Base-by-base conservation (phyloP, 2,888 invertebrate species). In the Carcina quercana region DNA sequence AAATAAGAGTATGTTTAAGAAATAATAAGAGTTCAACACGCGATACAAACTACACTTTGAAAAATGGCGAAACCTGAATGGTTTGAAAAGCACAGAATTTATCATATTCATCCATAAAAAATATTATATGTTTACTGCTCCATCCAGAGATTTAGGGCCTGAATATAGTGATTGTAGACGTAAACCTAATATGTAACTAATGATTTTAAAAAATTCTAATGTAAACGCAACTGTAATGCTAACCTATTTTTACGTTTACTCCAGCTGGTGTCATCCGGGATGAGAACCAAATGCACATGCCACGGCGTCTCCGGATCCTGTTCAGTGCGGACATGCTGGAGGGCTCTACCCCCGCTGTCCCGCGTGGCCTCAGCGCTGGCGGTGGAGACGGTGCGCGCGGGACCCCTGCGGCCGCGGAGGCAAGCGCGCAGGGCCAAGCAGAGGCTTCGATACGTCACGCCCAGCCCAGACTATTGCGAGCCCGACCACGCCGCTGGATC, bases 221-320 rank as follows among this genome's bases (percentile, higher is more conserved):
- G n/a, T n/a, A n/a, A n/a, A n/a, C n/a, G n/a, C n/a, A n/a, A n/a
- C n/a, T n/a, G n/a, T n/a, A n/a, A n/a, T n/a, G n/a, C n/a, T n/a
- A n/a, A n/a, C n/a, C n/a, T n/a, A n/a, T n/a, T n/a, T n/a, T n/a
- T n/a, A n/a, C n/a, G n/a, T n/a, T n/a, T n/a, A n/a, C 15, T 5
- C 19, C 59, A 92, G 92, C 86, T 89, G 35, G 89, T 92, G 38
- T 75, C 79, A 0, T 46, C 52, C 24, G 72, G 53, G 86, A 80
- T 82, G 80, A 79, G 80, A 17, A 82, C 82, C 5, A 82, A 92
- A 59, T 94, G 94, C 84, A 93, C 93, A 59, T 94, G 94, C 53
- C 93, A 94, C 74, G 94, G 94, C 20, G 92, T 94, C 34, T 93
- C 93, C 8, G 93, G 93, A 0, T 92, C 93, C 30, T 93, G 93